Evolutionary conservation across 2,113 vertebrate species (phyloP), one percentile per base, ranked within the genome.

Genomic region (Corythaeola cristata): DNA sequence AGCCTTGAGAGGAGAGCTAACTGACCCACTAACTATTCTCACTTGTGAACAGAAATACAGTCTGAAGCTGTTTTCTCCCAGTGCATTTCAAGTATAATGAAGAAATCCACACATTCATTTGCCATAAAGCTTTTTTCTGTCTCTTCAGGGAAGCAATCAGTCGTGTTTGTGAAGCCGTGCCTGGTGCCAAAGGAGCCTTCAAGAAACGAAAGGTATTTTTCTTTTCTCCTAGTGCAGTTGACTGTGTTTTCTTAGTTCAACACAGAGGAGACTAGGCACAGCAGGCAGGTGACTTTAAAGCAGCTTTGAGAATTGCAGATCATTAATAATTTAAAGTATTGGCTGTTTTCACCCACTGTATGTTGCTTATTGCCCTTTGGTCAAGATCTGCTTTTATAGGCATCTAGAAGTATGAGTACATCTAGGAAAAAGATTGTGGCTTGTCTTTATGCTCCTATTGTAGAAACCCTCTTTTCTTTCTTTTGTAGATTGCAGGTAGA

Each of bases 201-300:
- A 99, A 99, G 96, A 99, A 99, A 98, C 99, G 98, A 98, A 99
- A 99, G 99, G 99, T 99, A 99, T 90, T 64, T 80, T 60, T 67
- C 20, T 60, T 75, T 15, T 27, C 8, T 64, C 56, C 50, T 60
- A 53, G 32, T 23, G 22, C 23, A 85, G 55, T 56, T 90, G 56
- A 74, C 79, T 88, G 15, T 82, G 60, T 93, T 96, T 85, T 81
- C 73, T 83, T 80, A 74, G 50, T 52, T 90, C 76, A 81, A 37
- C 55, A 45, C 66, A 58, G 45, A 77, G 68, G 52, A 86, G 64
- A 75, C 3, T 7, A 81, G 79, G 30, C 71, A 84, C 67, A 92
- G 82, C 72, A 86, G 60, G n/a, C 79, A 90, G 83, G 73, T 86
- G 92, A 71, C 72, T 81, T 92, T 84, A 93, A 49, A 68, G n/a